Base-by-base conservation (phyloP, 2,797 vertebrate genomes). In the Helicolenus hilgendorfi region DNA sequence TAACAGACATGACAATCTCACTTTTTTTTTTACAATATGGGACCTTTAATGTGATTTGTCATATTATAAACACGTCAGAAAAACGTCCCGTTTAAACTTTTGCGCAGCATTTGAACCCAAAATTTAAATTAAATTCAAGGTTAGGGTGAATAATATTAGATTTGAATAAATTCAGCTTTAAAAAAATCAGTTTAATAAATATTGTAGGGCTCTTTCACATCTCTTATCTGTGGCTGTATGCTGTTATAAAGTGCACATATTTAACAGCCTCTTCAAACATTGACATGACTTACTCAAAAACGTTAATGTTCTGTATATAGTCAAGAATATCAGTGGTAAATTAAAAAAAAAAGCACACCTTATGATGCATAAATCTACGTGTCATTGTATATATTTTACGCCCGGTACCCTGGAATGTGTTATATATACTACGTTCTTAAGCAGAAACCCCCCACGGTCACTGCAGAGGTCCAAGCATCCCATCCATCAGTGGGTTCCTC, bases 401-500 rank as follows among this genome's bases (percentile, higher is more conserved):
- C 74, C 59, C 64, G 20, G 27, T 69, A 68, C 79, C 65, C 75
- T 79, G 83, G 76, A 81, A 86, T 81, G 62, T 84, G 53, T 90
- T 85, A 67, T 84, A 76, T 87, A 89, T 68, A 81, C 65, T 62
- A 81, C 77, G 82, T 68, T 77, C 93, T 86, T 69, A 75, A 87
- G 81, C 78, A 91, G 38, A 91, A 75, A 60, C 70, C 55, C 86
- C 87, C 86, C 65, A 89, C 60, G 68, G 94, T 95, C 89, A 93
- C 93, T 91, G 93, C 93, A 86, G 89, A 87, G 89, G 85, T 87
- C 91, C 77, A 49, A 89, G 92, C 93, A 86, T 86, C 91, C 89
- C 96, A 96, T 97, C 96, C 97, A 97, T 98, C 96, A 97, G 94
- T 85, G 84, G 88, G 91, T 96, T 97, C 96, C 93, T 95, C 97